Evolutionary conservation across 2,888 invertebrate species (phyloP), one percentile per base, ranked within the genome.

Genomic region (Ethmia dodecea): DNA sequence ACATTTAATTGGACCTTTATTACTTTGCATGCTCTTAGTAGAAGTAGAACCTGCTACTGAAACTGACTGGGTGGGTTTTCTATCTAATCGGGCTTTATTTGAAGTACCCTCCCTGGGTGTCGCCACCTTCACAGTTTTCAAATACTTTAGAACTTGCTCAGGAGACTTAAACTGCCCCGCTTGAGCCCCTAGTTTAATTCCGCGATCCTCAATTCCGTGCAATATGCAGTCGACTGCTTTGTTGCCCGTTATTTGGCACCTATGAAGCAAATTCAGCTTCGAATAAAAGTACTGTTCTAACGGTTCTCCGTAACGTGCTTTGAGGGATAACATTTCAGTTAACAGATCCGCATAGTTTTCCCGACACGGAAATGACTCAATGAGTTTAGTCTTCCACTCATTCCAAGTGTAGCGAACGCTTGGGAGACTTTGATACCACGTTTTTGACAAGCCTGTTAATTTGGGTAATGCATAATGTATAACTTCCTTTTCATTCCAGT

Each of bases 201-300:
- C 40, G 1, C 45, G 28, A 29, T 51, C 51, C 2, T 48, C 48
- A 4, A 51, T 24, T 0, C 48, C 49, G 16, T 37, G 15, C 3
- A 49, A 12, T 0, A 52, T 11, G 28, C 47, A 49, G 13, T 52
- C 51, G 5, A 52, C 48, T 1, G 52, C 49, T 11, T 33, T 28
- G 13, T 31, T 38, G 0, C 45, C 47, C 2, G 6, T 11, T 13
- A 52, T 47, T 3, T 40, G 25, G 26, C 48, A 51, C 3, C 43
- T 26, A 28, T 49, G 44, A 13, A 49, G 24, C 2, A 46, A 13
- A 25, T 44, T 44, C 1, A 46, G 18, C 34, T 44, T 46, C 0
- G 34, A 11, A 15, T 48, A 48, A 18, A 31, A 45, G n/a, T 42
- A 44, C 10, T 28, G 14, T 11, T 45, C 47, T 2, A 47, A 12